A percentile compares a stretch with the other conserved stretches of the same genome.
Evolutionary conservation across 2,797 vertebrate genomes (phyloP).

Genomic region (Enteromius trimaculatus): DNA sequence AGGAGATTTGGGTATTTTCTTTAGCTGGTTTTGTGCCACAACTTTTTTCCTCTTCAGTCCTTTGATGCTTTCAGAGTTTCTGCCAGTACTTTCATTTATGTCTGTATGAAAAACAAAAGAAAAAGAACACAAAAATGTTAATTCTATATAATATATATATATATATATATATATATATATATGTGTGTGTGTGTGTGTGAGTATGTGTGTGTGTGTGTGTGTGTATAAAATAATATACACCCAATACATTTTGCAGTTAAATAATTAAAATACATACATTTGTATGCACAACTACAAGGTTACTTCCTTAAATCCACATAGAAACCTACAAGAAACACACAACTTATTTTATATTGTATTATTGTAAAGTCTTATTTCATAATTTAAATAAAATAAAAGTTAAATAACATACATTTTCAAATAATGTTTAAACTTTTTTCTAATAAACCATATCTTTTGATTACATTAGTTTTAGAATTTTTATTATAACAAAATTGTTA

Average conservation of each 20-base stretch:
- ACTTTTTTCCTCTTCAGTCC: constrained; percentile 98
- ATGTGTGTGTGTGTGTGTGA: too few species aligned
- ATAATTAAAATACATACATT: too few species aligned
- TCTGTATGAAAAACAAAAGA: constrained; percentile 70
- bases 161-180: too few species aligned
- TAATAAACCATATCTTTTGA: not conserved
- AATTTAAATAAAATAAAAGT: not conserved
- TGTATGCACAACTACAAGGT: too few species aligned
- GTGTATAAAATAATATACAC: too few species aligned
- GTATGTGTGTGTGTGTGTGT: too few species aligned
- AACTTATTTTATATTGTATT: too few species aligned
- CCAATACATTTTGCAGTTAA: too few species aligned
- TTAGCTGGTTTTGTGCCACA: constrained; percentile 91
- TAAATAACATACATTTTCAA: not conserved
- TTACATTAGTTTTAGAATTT: not conserved
- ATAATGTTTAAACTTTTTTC: not conserved
- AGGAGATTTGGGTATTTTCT: constrained; percentile 97
- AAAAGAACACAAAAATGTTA: not conserved
- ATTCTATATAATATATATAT: too few species aligned
- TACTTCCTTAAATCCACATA: too few species aligned
- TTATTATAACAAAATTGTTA: not conserved
- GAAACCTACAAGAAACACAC: too few species aligned
- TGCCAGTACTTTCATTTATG: constrained; percentile 80
- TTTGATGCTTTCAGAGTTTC: constrained; percentile 87
- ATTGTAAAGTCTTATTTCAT: too few species aligned